These are phyloP conservation scores for Margaritifera margaritifera DNA, from an alignment of 2,888 invertebrate genomes.

Conservation along the genomic window DNA sequence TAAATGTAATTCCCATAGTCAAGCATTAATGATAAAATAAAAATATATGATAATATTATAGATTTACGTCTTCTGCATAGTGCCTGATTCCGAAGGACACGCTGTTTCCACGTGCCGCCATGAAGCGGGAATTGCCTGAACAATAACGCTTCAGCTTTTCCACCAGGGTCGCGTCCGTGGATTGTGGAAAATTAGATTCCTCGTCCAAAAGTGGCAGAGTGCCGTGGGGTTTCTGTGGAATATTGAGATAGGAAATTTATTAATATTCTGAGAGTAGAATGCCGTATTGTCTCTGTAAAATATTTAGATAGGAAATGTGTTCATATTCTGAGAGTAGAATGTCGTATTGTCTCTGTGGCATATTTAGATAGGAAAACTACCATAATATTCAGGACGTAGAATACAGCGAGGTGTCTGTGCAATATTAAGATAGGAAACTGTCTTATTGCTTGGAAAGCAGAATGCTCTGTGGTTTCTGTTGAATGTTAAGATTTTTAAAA, in stretches of 20 bases:
- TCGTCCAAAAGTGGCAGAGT: conserved; percentile 54
- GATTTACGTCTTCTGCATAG: conserved; percentile 53
- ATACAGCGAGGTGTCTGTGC: too few relatives aligned
- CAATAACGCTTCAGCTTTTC: conserved; percentile 55
- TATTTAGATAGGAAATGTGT: too few relatives aligned
- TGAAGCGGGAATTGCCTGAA: conserved; percentile 33
- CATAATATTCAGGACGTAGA: too few relatives aligned
- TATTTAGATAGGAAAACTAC: too few relatives aligned
- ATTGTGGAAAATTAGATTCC: conserved; percentile 55
- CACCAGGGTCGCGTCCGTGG: conserved; percentile 46
- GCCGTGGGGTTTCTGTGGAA: conserved; percentile 49
- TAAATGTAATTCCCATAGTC: too few relatives aligned
- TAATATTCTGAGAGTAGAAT: conserved; percentile 27
- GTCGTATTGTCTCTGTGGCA: conserved; percentile 47
- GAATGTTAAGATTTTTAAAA: too few relatives aligned
- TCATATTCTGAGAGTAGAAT: conserved; percentile 28
- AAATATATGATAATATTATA: background rate
- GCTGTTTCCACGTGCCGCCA: conserved; percentile 28
- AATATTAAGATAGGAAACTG: too few relatives aligned
- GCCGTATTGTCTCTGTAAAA: conserved; percentile 47
- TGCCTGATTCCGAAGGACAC: conserved; percentile 48
- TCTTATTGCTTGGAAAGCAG: too few relatives aligned
- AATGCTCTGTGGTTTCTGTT: too few relatives aligned
- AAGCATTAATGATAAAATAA: too few relatives aligned
- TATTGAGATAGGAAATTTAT: too few relatives aligned